Evolutionary conservation across 2,888 invertebrate genomes (phyloP), one percentile per base, ranked within the genome.

Genomic region (Noctua pronuba): DNA sequence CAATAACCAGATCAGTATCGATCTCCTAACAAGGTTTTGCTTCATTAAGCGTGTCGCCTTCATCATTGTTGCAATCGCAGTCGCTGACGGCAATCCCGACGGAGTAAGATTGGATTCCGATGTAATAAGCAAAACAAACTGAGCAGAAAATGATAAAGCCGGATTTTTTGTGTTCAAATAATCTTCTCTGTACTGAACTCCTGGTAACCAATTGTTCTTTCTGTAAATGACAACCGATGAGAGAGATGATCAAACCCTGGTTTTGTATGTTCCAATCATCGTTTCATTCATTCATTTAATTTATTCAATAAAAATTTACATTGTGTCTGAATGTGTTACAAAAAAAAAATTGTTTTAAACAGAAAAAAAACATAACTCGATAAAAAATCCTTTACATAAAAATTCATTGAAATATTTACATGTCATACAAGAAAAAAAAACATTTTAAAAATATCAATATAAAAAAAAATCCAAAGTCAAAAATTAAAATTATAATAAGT

Each of bases 61-160:
- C 66, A 52, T 83, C 73, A 82, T 73, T 84, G 73, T 79, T 82
- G 66, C 80, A 73, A 66, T 73, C 78, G 62, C 73, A 73, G 46
- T 66, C 65, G 73, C 73, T 73, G 84, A 68, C 80, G 46, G 73
- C 55, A 64, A 60, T 38, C 80, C 75, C 68, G 16, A 16, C 46
- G 13, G 84, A 64, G 69, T 80, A 41, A 31, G 72, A 84, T 83
- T 80, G 46, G 72, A 80, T 84, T 62, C 46, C 28, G 44, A 44
- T 35, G 60, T 75, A 38, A 73, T 73, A 80, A 60, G 62, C 69
- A 80, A 69, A 75, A 28, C 24, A 62, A 75, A 68, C 35, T 24
- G 21, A 58, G 46, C 21, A 10, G 10, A 21, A n/a, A 1, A 16
- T 44, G 11, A 58, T 77, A 16, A 35, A 35, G 8, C 28, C 4